Percentiles rank a stretch among this genome's conserved stretches.
These are phyloP conservation scores for Pangasius macronema DNA, from an alignment of 2,797 vertebrate species.

Conservation along the genomic window DNA sequence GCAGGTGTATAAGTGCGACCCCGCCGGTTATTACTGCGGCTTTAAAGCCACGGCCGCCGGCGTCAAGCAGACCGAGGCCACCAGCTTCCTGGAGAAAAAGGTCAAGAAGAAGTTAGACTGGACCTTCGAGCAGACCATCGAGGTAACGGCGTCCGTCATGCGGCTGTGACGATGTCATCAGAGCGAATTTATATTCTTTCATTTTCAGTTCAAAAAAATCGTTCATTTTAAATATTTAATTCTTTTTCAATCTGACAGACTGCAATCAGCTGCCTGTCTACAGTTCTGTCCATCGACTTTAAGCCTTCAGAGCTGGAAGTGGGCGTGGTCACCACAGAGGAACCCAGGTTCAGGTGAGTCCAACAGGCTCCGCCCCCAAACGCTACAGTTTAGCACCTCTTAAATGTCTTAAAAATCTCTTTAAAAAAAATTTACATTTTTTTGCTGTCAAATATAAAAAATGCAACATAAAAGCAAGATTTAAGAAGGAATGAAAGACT, in stretches of 20 bases:
- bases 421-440: too few species aligned
- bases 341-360: constrained; percentile 84
- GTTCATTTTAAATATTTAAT: background rate
- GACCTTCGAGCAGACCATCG: constrained; percentile 94
- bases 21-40: constrained; percentile 96
- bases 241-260: constrained; percentile 67
- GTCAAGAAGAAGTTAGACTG: constrained; percentile 99
- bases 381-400: background rate
- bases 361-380: background rate
- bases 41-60: constrained; percentile 97
- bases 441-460: too few species aligned
- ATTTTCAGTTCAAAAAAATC: too few species aligned
- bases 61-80: constrained; percentile 98
- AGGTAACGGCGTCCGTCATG: constrained; percentile 73
- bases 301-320: constrained; percentile 87
- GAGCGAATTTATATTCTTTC: background rate
- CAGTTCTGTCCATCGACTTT: constrained; percentile 88
- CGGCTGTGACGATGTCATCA: background rate
- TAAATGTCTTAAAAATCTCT: too few species aligned
- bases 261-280: constrained; percentile 86
- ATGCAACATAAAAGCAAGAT: too few species aligned
- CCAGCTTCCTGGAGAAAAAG: constrained; percentile 99
- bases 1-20: constrained; percentile 97
- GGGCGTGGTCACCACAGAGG: constrained; percentile 82
- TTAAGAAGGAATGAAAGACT: too few species aligned